Evolutionary conservation across 2,797 vertebrate genomes (phyloP), one percentile per base, ranked within the genome.

Genomic region (Aplochiton taeniatus): DNA sequence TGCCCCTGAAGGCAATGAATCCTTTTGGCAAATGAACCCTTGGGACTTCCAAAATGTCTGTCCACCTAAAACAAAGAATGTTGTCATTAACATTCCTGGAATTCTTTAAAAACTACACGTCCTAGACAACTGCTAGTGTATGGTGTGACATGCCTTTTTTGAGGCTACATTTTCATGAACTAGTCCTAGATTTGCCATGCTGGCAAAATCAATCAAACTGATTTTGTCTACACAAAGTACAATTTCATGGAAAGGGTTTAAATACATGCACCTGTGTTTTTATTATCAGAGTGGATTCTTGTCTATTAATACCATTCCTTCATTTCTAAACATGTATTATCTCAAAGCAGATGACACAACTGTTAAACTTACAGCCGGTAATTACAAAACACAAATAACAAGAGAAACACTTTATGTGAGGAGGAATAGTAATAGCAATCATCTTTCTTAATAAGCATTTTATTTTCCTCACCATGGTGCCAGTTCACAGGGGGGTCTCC

Each of bases 401-500:
- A 31, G 31, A 31, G 31, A 31, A 31, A 31, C 31, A 31, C 31
- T 31, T 31, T 31, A 31, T 31, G 31, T 31, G 31, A 31, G 31
- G 6, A 31, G 31, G 6, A 31, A 31, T 31, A 6, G 31, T 31
- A 31, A 31, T 2, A 31, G 6, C 31, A 31, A 31, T 31, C 31
- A 44, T 43, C 46, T 51, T 52, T 4, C 43, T 20, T 46, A n/a
- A 1, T 46, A 14, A 42, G 1, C 45, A 31, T 31, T 31, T 31
- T 31, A 31, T 31, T 31, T 31, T 31, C 31, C 31, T 31, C 31
- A 31, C 31, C 31, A 31, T 31, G 6, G 42, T 14, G 20, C 42
- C 50, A 31, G 13, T 12, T 94, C 83, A 94, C 61, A 94, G 82
- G 6, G 92, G 93, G 0, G 94, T 95, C 75, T 95, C 93, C 75